Evolutionary conservation across 1,140 invertebrate genomes (phyloP).

Genomic region (Anoplophora glabripennis): DNA sequence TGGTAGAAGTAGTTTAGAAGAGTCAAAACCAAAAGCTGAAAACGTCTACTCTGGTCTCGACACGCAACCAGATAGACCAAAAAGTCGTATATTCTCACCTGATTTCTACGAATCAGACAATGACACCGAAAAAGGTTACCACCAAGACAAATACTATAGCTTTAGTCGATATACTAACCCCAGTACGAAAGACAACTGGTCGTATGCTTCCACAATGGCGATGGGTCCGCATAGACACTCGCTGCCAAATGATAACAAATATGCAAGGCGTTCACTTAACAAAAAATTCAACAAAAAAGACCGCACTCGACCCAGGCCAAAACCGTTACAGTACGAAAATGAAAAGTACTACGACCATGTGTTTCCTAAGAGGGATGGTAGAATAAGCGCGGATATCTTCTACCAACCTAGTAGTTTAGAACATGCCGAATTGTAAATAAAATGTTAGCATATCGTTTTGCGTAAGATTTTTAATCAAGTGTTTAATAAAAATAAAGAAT

Average conservation of each 20-base stretch:
- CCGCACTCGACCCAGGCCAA: constrained; percentile 28
- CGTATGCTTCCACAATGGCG: constrained; percentile 31
- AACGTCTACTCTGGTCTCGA: constrained; percentile 40
- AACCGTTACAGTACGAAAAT: constrained; percentile 43
- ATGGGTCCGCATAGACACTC: constrained; percentile 26
- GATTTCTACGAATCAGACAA: constrained; percentile 35
- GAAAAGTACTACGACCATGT: constrained; percentile 47
- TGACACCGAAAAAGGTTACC: constrained; percentile 25
- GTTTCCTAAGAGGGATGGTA: constrained; percentile 39
- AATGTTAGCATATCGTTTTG: not conserved
- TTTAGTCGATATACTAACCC: constrained; percentile 36
- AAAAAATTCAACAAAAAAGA: constrained; percentile 30
- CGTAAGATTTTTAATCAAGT: no score
- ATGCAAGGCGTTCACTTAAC: constrained; percentile 23
- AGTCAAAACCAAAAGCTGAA: constrained; percentile 31
- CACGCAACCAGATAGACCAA: constrained; percentile 23
- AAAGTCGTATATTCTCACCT: constrained; percentile 24
- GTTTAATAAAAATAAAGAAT: no score
- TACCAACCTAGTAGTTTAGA: constrained; percentile 45
- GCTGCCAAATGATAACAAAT: constrained; percentile 33
- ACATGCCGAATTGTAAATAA: constrained; percentile 47
- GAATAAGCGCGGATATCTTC: constrained; percentile 30
- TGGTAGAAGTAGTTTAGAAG: constrained; percentile 47
- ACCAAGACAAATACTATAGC: constrained; percentile 36
- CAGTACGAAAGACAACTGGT: constrained; percentile 36